Base-by-base conservation (phyloP, 2,888 invertebrate genomes). In the Cinara cedri region DNA sequence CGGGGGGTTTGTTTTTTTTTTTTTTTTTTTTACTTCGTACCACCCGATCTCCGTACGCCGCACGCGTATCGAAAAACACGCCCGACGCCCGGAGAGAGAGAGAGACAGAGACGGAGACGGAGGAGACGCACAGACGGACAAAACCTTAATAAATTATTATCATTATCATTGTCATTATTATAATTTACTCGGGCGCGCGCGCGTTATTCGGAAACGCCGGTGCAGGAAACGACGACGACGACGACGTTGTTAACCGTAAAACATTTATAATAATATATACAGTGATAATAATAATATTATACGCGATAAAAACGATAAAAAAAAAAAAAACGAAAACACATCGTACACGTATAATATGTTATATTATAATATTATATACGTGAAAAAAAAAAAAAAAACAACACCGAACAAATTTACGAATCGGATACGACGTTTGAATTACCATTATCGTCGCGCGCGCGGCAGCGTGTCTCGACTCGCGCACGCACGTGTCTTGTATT, bases 371-470 rank as follows among this genome's bases (percentile, higher is more conserved):
- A 51, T n/a, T 16, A 51, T 46, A 46, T 10, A 51, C 16, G 51
- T 6, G 16, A 3, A 51, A 3, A 51, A 51, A 51, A 51, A 51
- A n/a, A 51, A 16, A 6, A 51, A 16, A n/a, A 16, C 1, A n/a
- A 51, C 16, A n/a, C 14, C 14, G n/a, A 51, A 51, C 42, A 55
- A 55, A 55, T n/a, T 16, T 71, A 60, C 46, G 72, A 72, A 72
- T 72, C 44, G 72, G 72, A 60, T 72, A 72, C 72, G 46, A 72
- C 72, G 46, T 72, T 34, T 60, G 72, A 62, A 72, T 34, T 34
- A 49, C 72, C 44, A 57, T 46, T 60, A 72, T 72, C 46, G 46
- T 24, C n/a, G n/a, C 51, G 51, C 2, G 14, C n/a, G 16, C n/a
- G 51, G 16, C 51, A 34, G 51, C 16, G 51, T 51, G 8, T 51